Conservation (phyloP, 2,888 invertebrate genomes). For the Sceliomorpha sp. region DNA sequence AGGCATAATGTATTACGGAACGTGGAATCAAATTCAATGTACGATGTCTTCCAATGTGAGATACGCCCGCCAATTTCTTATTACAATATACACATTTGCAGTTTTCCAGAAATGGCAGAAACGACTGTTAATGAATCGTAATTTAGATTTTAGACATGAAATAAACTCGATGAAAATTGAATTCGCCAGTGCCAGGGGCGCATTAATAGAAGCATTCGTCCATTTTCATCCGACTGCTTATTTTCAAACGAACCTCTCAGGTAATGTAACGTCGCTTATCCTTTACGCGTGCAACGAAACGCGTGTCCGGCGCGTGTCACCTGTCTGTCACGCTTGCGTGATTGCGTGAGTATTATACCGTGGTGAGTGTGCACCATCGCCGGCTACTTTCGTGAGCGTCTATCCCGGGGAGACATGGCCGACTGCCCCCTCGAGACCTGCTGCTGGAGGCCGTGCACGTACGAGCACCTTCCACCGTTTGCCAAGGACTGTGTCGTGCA, state of each 20-base stretch:
- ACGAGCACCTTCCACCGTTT: conserved; percentile 49
- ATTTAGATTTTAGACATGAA: no score
- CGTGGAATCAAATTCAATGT: no score
- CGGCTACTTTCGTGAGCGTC: conserved; percentile 62
- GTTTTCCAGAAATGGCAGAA: no score
- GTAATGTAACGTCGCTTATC: conserved; percentile 39
- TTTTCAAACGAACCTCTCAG: conserved; percentile 44
- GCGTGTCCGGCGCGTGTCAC: conserved; percentile 79
- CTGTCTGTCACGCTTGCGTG: conserved; percentile 77
- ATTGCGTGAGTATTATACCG: conserved; percentile 67
- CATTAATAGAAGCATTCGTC: background rate
- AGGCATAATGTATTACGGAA: conserved; percentile 16
- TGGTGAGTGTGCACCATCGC: conserved; percentile 51
- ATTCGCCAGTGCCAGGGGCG: background rate
- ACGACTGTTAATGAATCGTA: no score
- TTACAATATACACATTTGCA: no score
- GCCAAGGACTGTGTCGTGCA: conserved; percentile 44
- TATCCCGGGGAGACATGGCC: conserved; percentile 73
- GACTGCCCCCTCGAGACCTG: conserved; percentile 70
- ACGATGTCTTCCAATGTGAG: no score
- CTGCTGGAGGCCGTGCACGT: conserved; percentile 56
- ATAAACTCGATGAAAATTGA: conserved; percentile 20
- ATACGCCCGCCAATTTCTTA: no score
- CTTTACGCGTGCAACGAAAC: conserved; percentile 51
- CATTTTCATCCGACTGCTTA: conserved; percentile 31